Evolutionary conservation across 1,140 invertebrate genomes (phyloP).

Genomic region (Caenorhabditis briggsae): DNA sequence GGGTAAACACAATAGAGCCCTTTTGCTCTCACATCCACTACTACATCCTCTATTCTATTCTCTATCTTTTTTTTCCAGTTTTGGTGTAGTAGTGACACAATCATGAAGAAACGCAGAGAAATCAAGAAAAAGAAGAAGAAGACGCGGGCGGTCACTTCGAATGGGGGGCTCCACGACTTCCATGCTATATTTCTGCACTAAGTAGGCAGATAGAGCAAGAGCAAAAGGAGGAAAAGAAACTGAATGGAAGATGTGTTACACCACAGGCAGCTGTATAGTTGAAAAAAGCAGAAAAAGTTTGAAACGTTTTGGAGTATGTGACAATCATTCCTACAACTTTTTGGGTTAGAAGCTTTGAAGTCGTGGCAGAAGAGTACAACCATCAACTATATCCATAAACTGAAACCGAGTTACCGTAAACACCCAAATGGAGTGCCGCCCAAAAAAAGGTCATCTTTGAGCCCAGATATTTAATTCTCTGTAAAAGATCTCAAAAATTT

Average conservation of each 20-base stretch:
- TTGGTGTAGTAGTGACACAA: constrained; percentile 28
- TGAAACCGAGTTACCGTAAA: too few species aligned
- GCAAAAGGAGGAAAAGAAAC: constrained; percentile 30
- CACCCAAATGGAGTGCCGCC: too few species aligned
- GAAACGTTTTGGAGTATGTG: not conserved
- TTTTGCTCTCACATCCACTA: not conserved
- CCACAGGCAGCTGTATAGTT: constrained; percentile 21
- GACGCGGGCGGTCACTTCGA: constrained; percentile 30
- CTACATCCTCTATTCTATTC: not conserved
- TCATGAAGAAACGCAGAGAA: constrained; percentile 45
- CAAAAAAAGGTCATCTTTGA: too few species aligned
- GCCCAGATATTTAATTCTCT: too few species aligned
- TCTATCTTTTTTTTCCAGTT: not conserved
- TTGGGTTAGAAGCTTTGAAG: not conserved
- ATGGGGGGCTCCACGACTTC: constrained; percentile 19
- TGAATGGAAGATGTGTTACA: constrained; percentile 16
- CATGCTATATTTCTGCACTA: constrained; percentile 53
- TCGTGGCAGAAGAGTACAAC: too few species aligned
- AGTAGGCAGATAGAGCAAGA: constrained; percentile 32
- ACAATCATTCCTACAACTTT: constrained; percentile 17
- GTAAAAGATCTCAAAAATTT: too few species aligned
- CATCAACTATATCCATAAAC: too few species aligned
- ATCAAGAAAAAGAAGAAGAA: constrained; percentile 1
- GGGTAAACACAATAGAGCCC: constrained; percentile 42
- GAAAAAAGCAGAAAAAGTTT: constrained; percentile 5